Conservation (phyloP, 2,888 invertebrate species). For the Schizotus pectinicornis region DNA sequence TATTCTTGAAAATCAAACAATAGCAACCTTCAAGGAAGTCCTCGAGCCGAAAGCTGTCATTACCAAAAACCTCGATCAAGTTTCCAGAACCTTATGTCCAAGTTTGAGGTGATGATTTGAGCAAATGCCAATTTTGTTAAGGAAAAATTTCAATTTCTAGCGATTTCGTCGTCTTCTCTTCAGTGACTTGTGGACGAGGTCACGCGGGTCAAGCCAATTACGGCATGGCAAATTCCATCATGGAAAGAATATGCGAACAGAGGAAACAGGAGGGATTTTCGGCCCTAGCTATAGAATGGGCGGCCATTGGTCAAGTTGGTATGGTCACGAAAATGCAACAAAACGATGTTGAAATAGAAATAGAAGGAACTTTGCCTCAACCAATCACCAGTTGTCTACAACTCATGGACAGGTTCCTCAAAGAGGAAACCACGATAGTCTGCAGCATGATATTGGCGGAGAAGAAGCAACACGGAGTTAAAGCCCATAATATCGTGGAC, state of each 20-base stretch:
- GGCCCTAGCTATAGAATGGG: slow-evolving; percentile 89
- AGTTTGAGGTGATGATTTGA: slow-evolving; percentile 49
- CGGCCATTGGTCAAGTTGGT: slow-evolving; percentile 87
- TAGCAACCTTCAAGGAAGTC: slow-evolving; percentile 70
- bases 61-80: slow-evolving; percentile 75
- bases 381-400: slow-evolving; percentile 67
- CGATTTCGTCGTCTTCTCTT: slow-evolving; percentile 90
- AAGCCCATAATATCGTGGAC: slow-evolving; percentile 71
- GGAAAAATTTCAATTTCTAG: no score
- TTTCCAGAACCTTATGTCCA: slow-evolving; percentile 66
- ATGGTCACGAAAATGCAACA: slow-evolving; percentile 64
- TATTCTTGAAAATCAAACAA: slow-evolving; percentile 76
- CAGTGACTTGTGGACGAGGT: slow-evolving; percentile 90
- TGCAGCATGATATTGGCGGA: slow-evolving; percentile 86
- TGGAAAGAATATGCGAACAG: slow-evolving; percentile 85
- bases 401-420: slow-evolving; percentile 71
- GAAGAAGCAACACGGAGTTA: slow-evolving; percentile 57
- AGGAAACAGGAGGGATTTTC: slow-evolving; percentile 74
- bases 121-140: neutral
- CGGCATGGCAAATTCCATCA: slow-evolving; percentile 85
- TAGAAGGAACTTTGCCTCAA: slow-evolving; percentile 69
- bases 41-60: slow-evolving; percentile 79
- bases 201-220: slow-evolving; percentile 91
- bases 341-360: slow-evolving; percentile 52
- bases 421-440: slow-evolving; percentile 64